Evolutionary conservation across 2,888 invertebrate genomes (phyloP).

Genomic region (Temnothorax ravouxi): DNA sequence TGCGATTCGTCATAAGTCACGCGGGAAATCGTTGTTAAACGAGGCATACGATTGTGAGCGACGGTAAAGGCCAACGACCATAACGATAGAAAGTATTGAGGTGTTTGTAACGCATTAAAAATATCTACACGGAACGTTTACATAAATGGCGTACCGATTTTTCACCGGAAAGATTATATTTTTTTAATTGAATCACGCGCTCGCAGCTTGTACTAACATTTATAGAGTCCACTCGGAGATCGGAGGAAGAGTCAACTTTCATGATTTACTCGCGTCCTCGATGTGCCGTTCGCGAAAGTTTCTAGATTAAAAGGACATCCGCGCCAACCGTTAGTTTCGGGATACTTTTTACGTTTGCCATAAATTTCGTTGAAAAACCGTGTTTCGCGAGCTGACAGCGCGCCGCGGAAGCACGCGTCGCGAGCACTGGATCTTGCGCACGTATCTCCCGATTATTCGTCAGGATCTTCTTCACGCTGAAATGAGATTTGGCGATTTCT

Average conservation of each 20-base stretch:
- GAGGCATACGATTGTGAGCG: slow-evolving; percentile 67
- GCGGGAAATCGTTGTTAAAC: slow-evolving; percentile 61
- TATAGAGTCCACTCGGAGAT: not conserved
- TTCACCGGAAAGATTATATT: not conserved
- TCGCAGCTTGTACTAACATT: not conserved
- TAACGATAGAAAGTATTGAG: slow-evolving; percentile 76
- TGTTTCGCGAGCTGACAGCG: not conserved
- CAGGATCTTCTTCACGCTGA: slow-evolving; percentile 30
- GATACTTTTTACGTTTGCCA: not conserved
- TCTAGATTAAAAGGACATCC: not conserved
- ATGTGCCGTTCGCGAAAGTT: not conserved
- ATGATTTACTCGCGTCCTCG: not conserved
- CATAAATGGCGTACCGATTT: slow-evolving; percentile 38
- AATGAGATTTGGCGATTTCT: slow-evolving; percentile 43
- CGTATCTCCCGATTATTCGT: slow-evolving; percentile 41
- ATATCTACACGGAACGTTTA: slow-evolving; percentile 5
- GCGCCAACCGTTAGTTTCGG: not conserved
- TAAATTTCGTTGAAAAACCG: not conserved
- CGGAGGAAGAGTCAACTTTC: not conserved
- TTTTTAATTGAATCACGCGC: not conserved
- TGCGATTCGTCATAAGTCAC: slow-evolving; percentile 57
- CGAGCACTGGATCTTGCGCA: slow-evolving; percentile 28
- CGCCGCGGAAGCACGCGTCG: slow-evolving; percentile 26
- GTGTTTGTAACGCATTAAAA: slow-evolving; percentile 1
- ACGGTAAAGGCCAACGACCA: slow-evolving; percentile 76